These are phyloP conservation scores for Chaetogeoica ovagalla DNA, from an alignment of 2,888 invertebrate genomes.

Conservation along the genomic window DNA sequence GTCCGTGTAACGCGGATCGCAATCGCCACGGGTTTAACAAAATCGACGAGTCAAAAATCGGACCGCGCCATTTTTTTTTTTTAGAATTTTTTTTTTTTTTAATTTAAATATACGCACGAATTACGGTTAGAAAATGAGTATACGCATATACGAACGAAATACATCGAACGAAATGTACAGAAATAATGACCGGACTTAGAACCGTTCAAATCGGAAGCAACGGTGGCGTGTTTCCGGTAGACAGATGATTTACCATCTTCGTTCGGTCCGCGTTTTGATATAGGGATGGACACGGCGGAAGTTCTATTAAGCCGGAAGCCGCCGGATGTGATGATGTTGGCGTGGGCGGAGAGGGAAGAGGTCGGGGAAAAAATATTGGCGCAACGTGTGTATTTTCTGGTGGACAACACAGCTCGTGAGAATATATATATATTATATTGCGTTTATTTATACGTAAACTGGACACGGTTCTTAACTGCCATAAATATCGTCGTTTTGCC, in stretches of 20 bases:
- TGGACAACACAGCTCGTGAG: constrained; percentile 30
- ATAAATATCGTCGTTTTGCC: constrained; percentile 35
- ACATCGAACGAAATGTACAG: constrained; percentile 17
- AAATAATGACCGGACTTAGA: constrained; percentile 44
- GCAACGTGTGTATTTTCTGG: not conserved
- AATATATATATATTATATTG: not conserved
- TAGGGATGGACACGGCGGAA: constrained; percentile 25
- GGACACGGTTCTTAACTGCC: constrained; percentile 17
- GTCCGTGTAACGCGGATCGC: too few relatives aligned
- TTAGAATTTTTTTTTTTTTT: too few relatives aligned
- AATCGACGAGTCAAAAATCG: too few relatives aligned
- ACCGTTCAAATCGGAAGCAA: constrained; percentile 39
- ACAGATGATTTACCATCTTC: constrained; percentile 32
- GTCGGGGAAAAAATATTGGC: constrained; percentile 32
- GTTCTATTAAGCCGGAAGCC: constrained; percentile 38
- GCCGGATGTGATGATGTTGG: constrained; percentile 13
- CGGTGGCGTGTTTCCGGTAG: constrained; percentile 37
- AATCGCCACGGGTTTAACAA: too few relatives aligned
- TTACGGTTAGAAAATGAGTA: not conserved
- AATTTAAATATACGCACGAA: too few relatives aligned
- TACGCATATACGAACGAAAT: not conserved
- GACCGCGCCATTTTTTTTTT: too few relatives aligned
- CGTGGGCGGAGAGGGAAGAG: not conserved
- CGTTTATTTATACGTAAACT: constrained; percentile 47
- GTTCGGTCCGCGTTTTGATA: not conserved